Evolutionary conservation across 1,140 invertebrate genomes (phyloP).

Genomic region (Andricus grossulariae): DNA sequence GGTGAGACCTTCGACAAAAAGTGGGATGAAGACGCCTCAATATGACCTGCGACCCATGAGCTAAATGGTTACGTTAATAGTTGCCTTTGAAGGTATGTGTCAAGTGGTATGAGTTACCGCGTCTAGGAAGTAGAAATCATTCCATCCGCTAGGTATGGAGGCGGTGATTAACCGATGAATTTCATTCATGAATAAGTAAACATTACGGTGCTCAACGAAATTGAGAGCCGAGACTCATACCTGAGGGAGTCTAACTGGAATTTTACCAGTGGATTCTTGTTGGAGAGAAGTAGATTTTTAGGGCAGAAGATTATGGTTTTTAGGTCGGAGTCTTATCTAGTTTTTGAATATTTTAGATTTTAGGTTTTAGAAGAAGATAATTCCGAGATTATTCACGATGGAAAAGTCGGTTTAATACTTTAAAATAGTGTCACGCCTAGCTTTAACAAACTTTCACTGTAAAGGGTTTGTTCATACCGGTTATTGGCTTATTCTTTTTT

Average conservation of each 20-base stretch:
- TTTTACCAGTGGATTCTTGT: not conserved
- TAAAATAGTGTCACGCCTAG: too few species aligned
- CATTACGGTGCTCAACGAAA: constrained; percentile 25
- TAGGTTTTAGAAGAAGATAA: not conserved
- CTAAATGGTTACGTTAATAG: constrained; percentile 10
- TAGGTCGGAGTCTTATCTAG: not conserved
- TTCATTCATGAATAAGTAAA: constrained; percentile 30
- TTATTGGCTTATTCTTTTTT: too few species aligned
- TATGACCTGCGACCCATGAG: constrained; percentile 53
- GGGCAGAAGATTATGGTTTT: not conserved
- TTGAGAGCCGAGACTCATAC: constrained; percentile 21
- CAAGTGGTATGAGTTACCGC: not conserved
- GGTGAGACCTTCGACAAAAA: constrained; percentile 35
- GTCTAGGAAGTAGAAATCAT: constrained; percentile 20
- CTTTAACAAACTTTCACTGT: too few species aligned
- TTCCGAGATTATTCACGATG: not conserved
- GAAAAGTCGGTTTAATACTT: too few species aligned
- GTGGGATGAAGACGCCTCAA: constrained; percentile 39
- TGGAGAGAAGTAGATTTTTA: constrained; percentile 6
- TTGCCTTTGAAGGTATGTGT: not conserved
- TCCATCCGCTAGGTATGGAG: not conserved
- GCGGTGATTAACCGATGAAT: not conserved
- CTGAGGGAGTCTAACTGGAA: constrained; percentile 25
- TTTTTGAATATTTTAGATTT: constrained; percentile 10
- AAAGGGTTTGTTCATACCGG: too few species aligned